A percentile compares a stretch with the other conserved stretches of the same genome.
These are phyloP conservation scores for Myzus persicae DNA, from an alignment of 1,140 invertebrate species.

Conservation along the genomic window DNA sequence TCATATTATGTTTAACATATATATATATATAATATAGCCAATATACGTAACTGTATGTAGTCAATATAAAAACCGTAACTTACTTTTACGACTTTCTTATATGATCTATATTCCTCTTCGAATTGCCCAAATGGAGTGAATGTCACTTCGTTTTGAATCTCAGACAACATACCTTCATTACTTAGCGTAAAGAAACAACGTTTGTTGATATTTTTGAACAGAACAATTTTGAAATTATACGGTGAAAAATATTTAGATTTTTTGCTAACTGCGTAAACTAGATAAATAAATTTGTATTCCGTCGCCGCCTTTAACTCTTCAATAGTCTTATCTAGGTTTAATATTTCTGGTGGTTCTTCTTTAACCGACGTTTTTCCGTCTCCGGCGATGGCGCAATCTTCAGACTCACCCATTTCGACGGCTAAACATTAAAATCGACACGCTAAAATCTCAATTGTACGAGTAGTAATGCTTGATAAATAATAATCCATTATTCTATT, in stretches of 20 bases:
- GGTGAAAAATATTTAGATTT: constrained; percentile 48
- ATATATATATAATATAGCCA: not conserved
- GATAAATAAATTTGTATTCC: constrained; percentile 45
- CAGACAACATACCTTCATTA: constrained; percentile 30
- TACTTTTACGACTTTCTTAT: constrained; percentile 21
- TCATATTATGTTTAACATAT: not conserved
- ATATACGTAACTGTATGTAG: not conserved
- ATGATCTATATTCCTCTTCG: not conserved
- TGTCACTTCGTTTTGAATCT: constrained; percentile 27
- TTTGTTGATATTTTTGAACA: constrained; percentile 11
- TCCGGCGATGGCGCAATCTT: not conserved
- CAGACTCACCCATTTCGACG: not conserved
- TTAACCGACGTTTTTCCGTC: not conserved
- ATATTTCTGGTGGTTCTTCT: not conserved
- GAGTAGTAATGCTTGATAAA: too few relatives aligned
- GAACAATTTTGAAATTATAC: constrained; percentile 28
- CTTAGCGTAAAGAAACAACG: constrained; percentile 36
- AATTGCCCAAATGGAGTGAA: constrained; percentile 7
- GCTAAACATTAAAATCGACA: not conserved
- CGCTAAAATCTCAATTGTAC: not conserved
- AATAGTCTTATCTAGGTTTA: not conserved
- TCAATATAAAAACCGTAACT: not conserved
- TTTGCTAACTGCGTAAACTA: constrained; percentile 35
- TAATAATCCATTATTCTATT: too few relatives aligned
- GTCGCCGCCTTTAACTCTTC: not conserved